Evolutionary conservation across 2,797 vertebrate genomes (phyloP), one percentile per base, ranked within the genome.

Genomic region (Sardinella longiceps): DNA sequence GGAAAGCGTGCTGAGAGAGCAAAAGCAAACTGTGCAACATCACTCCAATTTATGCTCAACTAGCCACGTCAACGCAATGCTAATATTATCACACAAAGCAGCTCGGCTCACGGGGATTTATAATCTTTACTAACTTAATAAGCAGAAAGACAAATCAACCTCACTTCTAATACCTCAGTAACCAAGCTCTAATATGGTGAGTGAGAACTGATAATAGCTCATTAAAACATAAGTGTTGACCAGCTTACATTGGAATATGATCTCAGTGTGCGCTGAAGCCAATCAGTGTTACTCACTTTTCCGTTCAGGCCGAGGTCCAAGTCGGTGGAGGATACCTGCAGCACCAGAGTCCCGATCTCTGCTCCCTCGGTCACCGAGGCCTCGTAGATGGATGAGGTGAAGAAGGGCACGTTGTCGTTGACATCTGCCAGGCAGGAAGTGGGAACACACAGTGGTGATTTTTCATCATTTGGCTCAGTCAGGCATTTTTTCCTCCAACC

Each of bases 381-480:
- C 90, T 98, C 97, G 28, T 98, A 98, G 91, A 97, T 95, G 82
- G 97, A 96, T 2, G 97, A 97, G 58, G 96, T 97, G 92, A 98
- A 98, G 93, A 98, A 97, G 0, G 97, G 97, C 66, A 98, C 96
- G 15, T 98, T 98, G 92, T 98, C 97, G 30, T 97, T 98, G 70
- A 98, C 97, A 91, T 98, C 97, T 98, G 90, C 51, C 87, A 88
- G 82, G 37, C 30, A 63, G 89, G 43, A 88, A 82, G 86, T 15
- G 23, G 33, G 51, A 45, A 86, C 10, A 7, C 66, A 58, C 11
- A 83, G 5, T 84, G 23, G 70, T 39, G 70, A 77, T 77, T 77
- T 77, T 77, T 77, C 70, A 77, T 77, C 33, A 18, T 77, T 77
- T 77, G 70, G 15, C 70, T 77, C 70, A 23, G 18, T 77, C 56